A percentile compares a stretch with the other conserved stretches of the same genome.
phyloP scores from a whole-genome alignment of 2,113 vertebrate genomes.

The Lepus europaeus region DNA sequence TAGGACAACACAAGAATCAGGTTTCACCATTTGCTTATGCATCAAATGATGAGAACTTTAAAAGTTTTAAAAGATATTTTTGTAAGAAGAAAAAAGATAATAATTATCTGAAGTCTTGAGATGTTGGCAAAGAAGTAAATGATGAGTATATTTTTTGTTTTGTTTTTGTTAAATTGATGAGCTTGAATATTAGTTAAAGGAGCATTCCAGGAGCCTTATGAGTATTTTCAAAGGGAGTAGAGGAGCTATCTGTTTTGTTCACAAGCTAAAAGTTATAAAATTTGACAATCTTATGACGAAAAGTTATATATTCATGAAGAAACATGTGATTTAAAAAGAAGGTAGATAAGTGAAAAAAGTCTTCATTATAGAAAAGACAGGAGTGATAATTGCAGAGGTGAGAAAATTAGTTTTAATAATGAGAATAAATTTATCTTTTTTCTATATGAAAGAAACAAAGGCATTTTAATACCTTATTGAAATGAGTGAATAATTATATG shows the following conservation, averaged over 20 bases:
- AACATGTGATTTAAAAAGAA: background rate
- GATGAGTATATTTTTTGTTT: background rate
- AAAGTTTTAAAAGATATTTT: background rate
- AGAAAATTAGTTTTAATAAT: background rate
- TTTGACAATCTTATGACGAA: background rate
- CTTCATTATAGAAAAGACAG: background rate
- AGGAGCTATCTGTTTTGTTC: background rate
- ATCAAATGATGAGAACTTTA: background rate
- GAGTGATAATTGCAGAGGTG: background rate
- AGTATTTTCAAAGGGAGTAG: background rate
- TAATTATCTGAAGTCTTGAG: background rate
- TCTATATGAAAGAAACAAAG: background rate
- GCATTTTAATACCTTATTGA: background rate
- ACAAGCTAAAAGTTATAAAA: background rate
- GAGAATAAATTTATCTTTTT: background rate
- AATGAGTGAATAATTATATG: background rate
- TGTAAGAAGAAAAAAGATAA: background rate
- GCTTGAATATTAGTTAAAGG: background rate
- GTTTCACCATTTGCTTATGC: background rate
- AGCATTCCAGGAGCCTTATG: background rate
- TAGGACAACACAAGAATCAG: background rate
- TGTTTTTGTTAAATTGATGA: background rate
- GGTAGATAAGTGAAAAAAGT: background rate
- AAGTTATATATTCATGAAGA: background rate
- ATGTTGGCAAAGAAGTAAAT: background rate